These are phyloP conservation scores for Dioctria linearis DNA, from an alignment of 2,888 invertebrate genomes.

Conservation along the genomic window DNA sequence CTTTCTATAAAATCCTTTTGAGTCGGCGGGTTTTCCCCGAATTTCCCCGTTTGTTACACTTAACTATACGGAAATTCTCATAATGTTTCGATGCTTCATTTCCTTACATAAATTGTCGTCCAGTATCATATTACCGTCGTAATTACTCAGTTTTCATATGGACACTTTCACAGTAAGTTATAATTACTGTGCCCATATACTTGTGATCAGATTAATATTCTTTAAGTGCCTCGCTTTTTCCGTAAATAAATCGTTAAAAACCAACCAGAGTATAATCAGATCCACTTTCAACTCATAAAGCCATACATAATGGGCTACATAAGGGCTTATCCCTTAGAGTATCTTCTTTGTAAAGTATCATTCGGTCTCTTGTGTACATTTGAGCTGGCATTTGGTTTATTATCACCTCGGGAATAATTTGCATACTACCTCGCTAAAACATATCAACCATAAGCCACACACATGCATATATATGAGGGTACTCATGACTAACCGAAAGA, in stretches of 20 bases:
- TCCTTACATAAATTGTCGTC: too few relatives aligned
- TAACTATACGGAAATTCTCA: too few relatives aligned
- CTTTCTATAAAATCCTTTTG: too few relatives aligned
- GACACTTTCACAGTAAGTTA: conserved; percentile 6
- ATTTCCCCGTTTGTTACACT: too few relatives aligned
- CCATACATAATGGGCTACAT: conserved; percentile 41
- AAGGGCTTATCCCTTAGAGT: conserved; percentile 45
- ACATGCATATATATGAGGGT: not conserved
- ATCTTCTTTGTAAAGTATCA: conserved; percentile 51
- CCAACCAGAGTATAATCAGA: conserved; percentile 48
- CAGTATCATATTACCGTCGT: too few relatives aligned
- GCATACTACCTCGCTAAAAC: conserved; percentile 24
- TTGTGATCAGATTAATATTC: conserved; percentile 36
- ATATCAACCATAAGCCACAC: not conserved
- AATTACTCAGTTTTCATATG: not conserved
- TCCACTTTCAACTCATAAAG: conserved; percentile 48
- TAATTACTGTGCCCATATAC: conserved; percentile 11
- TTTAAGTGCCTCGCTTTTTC: not conserved
- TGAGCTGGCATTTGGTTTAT: conserved; percentile 50
- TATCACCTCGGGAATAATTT: conserved; percentile 49
- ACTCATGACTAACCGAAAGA: conserved; percentile 10
- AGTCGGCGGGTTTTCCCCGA: too few relatives aligned
- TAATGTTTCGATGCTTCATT: too few relatives aligned
- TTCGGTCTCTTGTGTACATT: conserved; percentile 49
- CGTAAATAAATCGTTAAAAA: conserved; percentile 31